Evolutionary conservation across 2,888 invertebrate species (phyloP).

Genomic region (Scotopteryx bipunctaria): DNA sequence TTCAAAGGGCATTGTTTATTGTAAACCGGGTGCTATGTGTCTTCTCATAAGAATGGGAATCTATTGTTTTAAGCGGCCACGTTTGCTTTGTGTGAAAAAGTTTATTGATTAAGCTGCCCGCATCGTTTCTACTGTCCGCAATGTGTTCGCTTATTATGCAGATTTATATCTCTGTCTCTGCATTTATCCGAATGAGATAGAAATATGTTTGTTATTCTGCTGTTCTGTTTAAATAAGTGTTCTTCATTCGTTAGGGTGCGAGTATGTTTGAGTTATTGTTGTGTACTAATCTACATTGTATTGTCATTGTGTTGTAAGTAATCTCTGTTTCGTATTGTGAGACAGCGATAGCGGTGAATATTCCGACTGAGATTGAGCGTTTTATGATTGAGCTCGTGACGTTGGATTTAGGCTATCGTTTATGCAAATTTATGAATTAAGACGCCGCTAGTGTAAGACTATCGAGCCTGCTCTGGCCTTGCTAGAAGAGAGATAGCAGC

Average conservation of each 20-base stretch:
- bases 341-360: slow-evolving; percentile 20
- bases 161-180: slow-evolving; percentile 68
- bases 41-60: neutral
- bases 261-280: slow-evolving; percentile 48
- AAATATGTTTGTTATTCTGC: slow-evolving; percentile 56
- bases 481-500: slow-evolving; percentile 48
- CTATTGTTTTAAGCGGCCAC: slow-evolving; percentile 5
- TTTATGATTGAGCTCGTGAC: slow-evolving; percentile 12
- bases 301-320: slow-evolving; percentile 43
- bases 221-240: slow-evolving; percentile 45
- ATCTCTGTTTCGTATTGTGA: slow-evolving; percentile 26
- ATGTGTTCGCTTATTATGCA: slow-evolving; percentile 56
- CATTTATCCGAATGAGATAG: slow-evolving; percentile 78
- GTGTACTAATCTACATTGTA: slow-evolving; percentile 50
- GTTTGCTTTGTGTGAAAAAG: neutral
- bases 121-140: slow-evolving; percentile 38
- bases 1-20: slow-evolving; percentile 22
- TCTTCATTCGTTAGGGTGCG: slow-evolving; percentile 43
- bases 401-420: slow-evolving; percentile 14
- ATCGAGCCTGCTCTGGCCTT: slow-evolving; percentile 52
- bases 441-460: slow-evolving; percentile 44
- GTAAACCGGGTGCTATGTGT: slow-evolving; percentile 21
- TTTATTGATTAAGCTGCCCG: slow-evolving; percentile 19
- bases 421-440: slow-evolving; percentile 11
- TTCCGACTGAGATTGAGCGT: slow-evolving; percentile 25